A percentile compares a stretch with the other conserved stretches of the same genome.
These are phyloP conservation scores for Eumaeus atala DNA, from an alignment of 1,140 invertebrate species.

Conservation along the genomic window DNA sequence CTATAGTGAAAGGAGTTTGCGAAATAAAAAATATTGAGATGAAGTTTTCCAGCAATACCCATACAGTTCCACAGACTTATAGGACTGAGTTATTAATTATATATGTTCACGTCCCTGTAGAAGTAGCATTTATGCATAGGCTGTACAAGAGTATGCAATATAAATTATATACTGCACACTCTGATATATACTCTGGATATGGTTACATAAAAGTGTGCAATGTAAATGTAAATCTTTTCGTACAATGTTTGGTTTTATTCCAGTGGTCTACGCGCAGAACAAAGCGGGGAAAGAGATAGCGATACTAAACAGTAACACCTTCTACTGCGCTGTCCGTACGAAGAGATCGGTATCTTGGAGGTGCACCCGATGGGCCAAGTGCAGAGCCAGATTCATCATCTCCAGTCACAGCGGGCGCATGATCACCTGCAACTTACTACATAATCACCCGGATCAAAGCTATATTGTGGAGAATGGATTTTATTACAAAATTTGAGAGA, in stretches of 20 bases:
- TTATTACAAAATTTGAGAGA: conserved; percentile 8
- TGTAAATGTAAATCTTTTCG: no score
- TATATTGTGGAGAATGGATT: conserved; percentile 1
- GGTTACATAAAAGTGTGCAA: no score
- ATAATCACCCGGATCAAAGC: conserved; percentile 5
- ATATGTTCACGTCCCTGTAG: no score
- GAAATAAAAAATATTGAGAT: no score
- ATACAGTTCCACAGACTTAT: no score
- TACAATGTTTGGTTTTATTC: background rate
- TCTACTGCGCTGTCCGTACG: conserved; percentile 7
- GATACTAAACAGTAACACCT: conserved; percentile 10
- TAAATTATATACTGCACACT: no score
- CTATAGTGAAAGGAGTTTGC: no score
- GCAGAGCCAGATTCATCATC: conserved; percentile 10
- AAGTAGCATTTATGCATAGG: no score
- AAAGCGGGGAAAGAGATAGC: conserved; percentile 12
- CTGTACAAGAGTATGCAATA: no score
- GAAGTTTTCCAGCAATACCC: no score
- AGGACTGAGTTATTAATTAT: no score
- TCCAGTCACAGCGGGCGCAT: background rate
- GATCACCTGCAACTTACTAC: background rate
- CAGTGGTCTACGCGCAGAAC: background rate
- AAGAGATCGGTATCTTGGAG: background rate
- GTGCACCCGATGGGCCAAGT: conserved; percentile 12
- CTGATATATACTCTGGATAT: no score